These are phyloP conservation scores for Rhagophthalmus giganteus DNA, from an alignment of 2,888 invertebrate genomes.

Conservation along the genomic window DNA sequence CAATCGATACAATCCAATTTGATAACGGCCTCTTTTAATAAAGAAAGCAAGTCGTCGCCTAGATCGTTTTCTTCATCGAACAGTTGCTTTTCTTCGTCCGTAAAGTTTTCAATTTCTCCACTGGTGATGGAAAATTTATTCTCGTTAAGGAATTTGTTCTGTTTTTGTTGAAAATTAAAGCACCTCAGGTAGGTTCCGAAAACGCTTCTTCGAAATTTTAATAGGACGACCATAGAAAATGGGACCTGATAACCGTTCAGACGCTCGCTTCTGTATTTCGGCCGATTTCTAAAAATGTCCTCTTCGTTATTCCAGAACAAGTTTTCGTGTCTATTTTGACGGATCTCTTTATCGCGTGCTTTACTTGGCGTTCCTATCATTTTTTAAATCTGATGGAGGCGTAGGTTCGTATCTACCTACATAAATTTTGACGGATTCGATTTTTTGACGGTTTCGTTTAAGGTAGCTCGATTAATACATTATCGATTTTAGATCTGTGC, in stretches of 20 bases:
- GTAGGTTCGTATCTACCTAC: too few species aligned
- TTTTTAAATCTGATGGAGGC: too few species aligned
- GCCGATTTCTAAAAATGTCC: constrained; percentile 12
- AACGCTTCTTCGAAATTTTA: constrained; percentile 39
- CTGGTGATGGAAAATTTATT: constrained; percentile 43
- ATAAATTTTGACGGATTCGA: too few species aligned
- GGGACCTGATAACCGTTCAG: constrained; percentile 32
- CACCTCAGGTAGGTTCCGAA: constrained; percentile 45
- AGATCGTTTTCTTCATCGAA: constrained; percentile 40
- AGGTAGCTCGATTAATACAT: too few species aligned
- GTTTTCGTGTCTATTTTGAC: too few species aligned
- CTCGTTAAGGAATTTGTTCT: constrained; percentile 38
- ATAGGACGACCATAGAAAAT: constrained; percentile 33
- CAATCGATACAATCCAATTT: constrained; percentile 39
- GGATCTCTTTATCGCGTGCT: too few species aligned
- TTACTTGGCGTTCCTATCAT: too few species aligned
- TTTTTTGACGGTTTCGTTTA: too few species aligned
- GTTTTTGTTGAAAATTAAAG: constrained; percentile 42
- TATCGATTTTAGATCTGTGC: too few species aligned
- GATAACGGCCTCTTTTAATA: constrained; percentile 41
- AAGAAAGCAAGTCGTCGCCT: constrained; percentile 33
- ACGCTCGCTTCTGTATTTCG: constrained; percentile 14
- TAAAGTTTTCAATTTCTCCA: constrained; percentile 38
- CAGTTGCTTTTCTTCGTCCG: constrained; percentile 28
- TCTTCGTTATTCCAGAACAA: constrained; percentile 18